These are phyloP conservation scores for Apomyelois bistriatella DNA, from an alignment of 2,888 invertebrate genomes.

Conservation along the genomic window DNA sequence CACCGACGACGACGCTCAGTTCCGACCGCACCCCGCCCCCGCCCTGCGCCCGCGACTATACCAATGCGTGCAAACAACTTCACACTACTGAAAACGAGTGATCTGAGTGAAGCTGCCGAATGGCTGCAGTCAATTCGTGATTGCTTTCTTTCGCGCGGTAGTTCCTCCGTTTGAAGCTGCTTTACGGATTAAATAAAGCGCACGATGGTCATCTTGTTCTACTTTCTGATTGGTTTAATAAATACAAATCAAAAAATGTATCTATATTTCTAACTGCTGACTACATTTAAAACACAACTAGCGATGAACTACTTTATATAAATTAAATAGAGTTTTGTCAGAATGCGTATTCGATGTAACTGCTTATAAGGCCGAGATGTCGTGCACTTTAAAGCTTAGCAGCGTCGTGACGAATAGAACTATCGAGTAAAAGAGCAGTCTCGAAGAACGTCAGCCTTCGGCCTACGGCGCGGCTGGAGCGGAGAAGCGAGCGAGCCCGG, in stretches of 20 bases:
- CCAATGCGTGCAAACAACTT: conserved; percentile 70
- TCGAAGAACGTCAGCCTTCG: conserved; percentile 41
- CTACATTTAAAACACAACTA: background rate
- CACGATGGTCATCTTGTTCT: conserved; percentile 5
- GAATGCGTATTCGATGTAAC: background rate
- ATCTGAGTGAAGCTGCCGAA: conserved; percentile 63
- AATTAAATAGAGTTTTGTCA: too few relatives aligned
- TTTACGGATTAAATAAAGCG: background rate
- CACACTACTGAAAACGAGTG: conserved; percentile 76
- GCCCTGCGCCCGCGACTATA: conserved; percentile 69
- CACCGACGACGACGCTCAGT: conserved; percentile 53
- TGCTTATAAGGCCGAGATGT: conserved; percentile 3
- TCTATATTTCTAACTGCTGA: background rate
- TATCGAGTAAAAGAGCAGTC: conserved; percentile 13
- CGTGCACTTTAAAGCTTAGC: background rate
- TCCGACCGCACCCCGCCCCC: conserved; percentile 63
- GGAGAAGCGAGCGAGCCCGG: conserved; percentile 64
- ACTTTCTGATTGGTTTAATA: conserved; percentile 1
- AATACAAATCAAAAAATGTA: background rate
- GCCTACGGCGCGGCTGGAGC: conserved; percentile 65
- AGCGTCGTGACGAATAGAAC: background rate
- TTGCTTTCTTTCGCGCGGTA: conserved; percentile 8
- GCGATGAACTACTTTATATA: background rate
- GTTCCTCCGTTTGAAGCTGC: background rate
- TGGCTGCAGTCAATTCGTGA: conserved; percentile 37